These are phyloP conservation scores for Criorhina ranunculi DNA, from an alignment of 2,888 invertebrate species.

Conservation along the genomic window DNA sequence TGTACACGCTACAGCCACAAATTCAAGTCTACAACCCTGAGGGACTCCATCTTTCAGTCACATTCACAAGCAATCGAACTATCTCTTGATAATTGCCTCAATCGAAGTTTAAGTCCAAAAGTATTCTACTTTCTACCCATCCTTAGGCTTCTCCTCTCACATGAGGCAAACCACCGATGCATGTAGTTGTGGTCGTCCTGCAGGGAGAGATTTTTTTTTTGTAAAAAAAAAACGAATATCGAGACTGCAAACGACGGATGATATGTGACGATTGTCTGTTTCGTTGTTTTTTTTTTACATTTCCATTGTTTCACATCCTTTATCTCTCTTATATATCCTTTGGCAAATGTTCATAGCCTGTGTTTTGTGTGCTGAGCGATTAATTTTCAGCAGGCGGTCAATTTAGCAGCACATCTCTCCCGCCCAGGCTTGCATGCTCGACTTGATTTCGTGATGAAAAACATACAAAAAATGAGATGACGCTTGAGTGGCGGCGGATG, in stretches of 20 bases:
- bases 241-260: slow-evolving; percentile 74
- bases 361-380: slow-evolving; percentile 75
- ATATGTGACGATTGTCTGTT: slow-evolving; percentile 75
- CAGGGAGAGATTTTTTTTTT: slow-evolving; percentile 22
- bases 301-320: slow-evolving; percentile 67
- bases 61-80: slow-evolving; percentile 5
- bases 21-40: too few species aligned
- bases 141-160: neutral
- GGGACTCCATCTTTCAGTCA: slow-evolving; percentile 12
- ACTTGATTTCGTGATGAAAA: slow-evolving; percentile 64
- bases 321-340: slow-evolving; percentile 71
- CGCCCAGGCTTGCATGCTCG: slow-evolving; percentile 72
- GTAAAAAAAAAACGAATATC: slow-evolving; percentile 33
- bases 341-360: slow-evolving; percentile 72
- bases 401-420: slow-evolving; percentile 84
- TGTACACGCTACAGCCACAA: too few species aligned
- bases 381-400: slow-evolving; percentile 83
- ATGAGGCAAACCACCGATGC: slow-evolving; percentile 43
- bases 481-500: slow-evolving; percentile 71
- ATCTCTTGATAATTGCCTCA: slow-evolving; percentile 44
- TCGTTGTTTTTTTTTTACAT: slow-evolving; percentile 19
- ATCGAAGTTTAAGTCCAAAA: slow-evolving; percentile 47
- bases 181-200: slow-evolving; percentile 51
- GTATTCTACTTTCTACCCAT: slow-evolving; percentile 1
- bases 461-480: slow-evolving; percentile 52